Evolutionary conservation across 2,113 vertebrate genomes (phyloP), one percentile per base, ranked within the genome.

Genomic region (Tachysurus vachellii): DNA sequence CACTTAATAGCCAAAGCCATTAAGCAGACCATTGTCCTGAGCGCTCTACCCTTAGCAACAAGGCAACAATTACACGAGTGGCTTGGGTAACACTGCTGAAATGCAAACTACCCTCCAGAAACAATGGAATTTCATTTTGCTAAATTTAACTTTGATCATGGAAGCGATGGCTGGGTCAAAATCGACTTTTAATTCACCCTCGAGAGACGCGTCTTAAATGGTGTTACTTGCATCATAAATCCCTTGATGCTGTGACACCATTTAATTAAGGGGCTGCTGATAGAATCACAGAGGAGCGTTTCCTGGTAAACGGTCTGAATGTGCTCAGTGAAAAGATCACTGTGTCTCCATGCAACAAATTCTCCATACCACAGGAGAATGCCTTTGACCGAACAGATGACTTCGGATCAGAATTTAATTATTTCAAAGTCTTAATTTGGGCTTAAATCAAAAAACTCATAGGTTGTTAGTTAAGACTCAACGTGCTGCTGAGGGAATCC

Each of bases 21-120:
- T 86, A 86, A 76, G 57, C 71, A 68, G 70, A 16, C 57, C 73
- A 82, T 88, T 86, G 84, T 86, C 84, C 80, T 83, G 50, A 28
- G 10, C n/a, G 16, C 70, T 53, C 79, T 47, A 82, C n/a, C 84
- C 88, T n/a, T 86, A 88, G 84, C 84, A 86, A 86, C 88, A 68
- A 82, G 56, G 85, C 84, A 81, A 47, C 84, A 82, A 88, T 76
- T 68, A 68, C 31, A 68, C 36, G 31, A 50, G 68, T 11, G 6
- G 66, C 26, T 73, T 82, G 66, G 21, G 68, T 57, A 82, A 71
- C 66, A 59, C 31, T 59, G 10, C 21, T 81, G 26, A 59, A 71
- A 87, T 75, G 80, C 59, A 57, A 86, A 56, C 62, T 80, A 47
- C 13, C 11, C 53, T 54, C 16, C 5, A 9, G 14, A 70, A 50